These are phyloP conservation scores for Limonius californicus DNA, from an alignment of 1,140 invertebrate species.

Conservation along the genomic window DNA sequence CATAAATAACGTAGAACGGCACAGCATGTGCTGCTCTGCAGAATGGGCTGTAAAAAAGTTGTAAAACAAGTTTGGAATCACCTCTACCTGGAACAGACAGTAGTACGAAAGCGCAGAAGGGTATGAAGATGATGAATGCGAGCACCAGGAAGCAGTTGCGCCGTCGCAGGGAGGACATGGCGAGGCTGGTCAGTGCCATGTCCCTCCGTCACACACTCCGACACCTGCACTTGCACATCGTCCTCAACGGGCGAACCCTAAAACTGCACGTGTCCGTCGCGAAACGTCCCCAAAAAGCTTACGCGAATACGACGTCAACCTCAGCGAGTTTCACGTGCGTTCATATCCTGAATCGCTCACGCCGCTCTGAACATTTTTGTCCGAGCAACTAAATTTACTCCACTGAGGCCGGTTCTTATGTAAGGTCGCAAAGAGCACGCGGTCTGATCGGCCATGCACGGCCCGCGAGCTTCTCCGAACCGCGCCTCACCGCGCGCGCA, in stretches of 20 bases:
- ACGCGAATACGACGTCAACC: background rate
- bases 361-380: background rate
- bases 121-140: constrained; percentile 51
- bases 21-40: background rate
- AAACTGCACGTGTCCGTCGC: background rate
- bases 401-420: constrained; percentile 25
- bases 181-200: constrained; percentile 43
- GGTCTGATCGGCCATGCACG: constrained; percentile 23
- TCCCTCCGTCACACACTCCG: constrained; percentile 18
- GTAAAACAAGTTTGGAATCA: background rate
- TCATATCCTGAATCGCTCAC: background rate
- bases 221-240: background rate
- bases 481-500: constrained; percentile 31
- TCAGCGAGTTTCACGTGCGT: background rate
- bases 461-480: constrained; percentile 23
- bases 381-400: constrained; percentile 21
- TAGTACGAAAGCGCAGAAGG: constrained; percentile 53
- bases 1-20: too few relatives aligned
- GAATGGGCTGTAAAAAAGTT: background rate
- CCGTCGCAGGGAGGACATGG: constrained; percentile 46
- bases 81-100: constrained; percentile 47
- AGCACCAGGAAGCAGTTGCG: constrained; percentile 52
- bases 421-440: constrained; percentile 27
- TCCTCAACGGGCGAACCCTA: background rate
- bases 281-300: background rate